Conservation (phyloP, 1,140 invertebrate genomes). For the Drosophila willistoni region DNA sequence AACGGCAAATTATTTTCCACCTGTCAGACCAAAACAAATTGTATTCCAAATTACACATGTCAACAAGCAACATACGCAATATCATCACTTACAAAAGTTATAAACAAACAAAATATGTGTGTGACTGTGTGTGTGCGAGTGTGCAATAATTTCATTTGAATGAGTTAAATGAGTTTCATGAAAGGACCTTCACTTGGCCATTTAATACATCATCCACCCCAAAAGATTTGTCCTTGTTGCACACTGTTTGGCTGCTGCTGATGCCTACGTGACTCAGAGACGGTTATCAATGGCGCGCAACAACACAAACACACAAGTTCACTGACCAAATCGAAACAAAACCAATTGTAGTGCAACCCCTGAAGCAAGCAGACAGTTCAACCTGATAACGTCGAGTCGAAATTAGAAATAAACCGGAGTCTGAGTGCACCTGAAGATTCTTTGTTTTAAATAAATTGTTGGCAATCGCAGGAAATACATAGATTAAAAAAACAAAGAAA, state of each 20-base stretch:
- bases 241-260: conserved; percentile 50
- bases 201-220: conserved; percentile 1
- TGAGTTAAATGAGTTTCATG: background rate
- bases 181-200: background rate
- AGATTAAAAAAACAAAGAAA: background rate
- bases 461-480: background rate
- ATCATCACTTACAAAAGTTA: background rate
- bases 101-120: background rate
- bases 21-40: background rate
- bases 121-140: background rate
- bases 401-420: conserved; percentile 2
- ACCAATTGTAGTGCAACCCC: conserved; percentile 43
- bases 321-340: conserved; percentile 57
- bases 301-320: conserved; percentile 66
- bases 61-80: background rate
- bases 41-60: background rate
- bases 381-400: background rate
- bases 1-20: background rate
- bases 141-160: background rate
- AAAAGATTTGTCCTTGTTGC: conserved; percentile 54
- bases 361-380: conserved; percentile 22
- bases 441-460: background rate
- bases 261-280: conserved; percentile 77
- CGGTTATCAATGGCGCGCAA: conserved; percentile 79
- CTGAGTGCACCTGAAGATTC: conserved; percentile 1